Evolutionary conservation across 2,797 vertebrate species (phyloP), one percentile per base, ranked within the genome.

Genomic region (Anguilla obscura): DNA sequence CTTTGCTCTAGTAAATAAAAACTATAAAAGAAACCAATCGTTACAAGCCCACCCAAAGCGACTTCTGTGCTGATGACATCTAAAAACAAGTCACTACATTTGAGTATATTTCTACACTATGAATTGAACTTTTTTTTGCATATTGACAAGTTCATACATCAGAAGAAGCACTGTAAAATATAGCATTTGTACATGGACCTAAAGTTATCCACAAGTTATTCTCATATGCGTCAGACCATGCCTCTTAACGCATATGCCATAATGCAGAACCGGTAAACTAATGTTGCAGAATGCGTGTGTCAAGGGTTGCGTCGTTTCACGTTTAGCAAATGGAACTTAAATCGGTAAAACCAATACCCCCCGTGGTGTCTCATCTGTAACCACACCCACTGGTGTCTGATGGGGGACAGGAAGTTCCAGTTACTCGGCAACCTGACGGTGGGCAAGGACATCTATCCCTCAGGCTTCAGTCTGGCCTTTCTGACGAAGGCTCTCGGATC

Each of bases 121-220:
- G 88, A 84, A 90, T 56, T 89, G 87, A 89, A 85, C 87, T 69
- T 33, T 50, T 48, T 80, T 89, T 86, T 89, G 87, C 91, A 50
- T 48, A 90, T 66, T 88, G 91, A 90, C 89, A 91, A 89, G 92
- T 90, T 87, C 86, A 30, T 58, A 88, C 83, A 91, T 89, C 88
- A 90, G 56, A 92, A 93, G 89, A 90, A 89, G 89, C 91, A 90
- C 50, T 9, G 79, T 82, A 82, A 82, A 82, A 82, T 50, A 82
- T 50, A 82, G 79, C 45, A 1, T 45, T 7, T 80, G 40, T 40
- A 58, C 36, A 27, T 33, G 60, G 63, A 54, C 45, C 5, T 71
- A 45, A 30, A 6, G 30, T 60, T 83, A 87, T 33, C 45, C 79
- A 50, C 45, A 82, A 82, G 74, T 27, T 85, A 27, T 85, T 1